Evolutionary conservation across 2,888 invertebrate genomes (phyloP).

Genomic region (Cheilosia urbana): DNA sequence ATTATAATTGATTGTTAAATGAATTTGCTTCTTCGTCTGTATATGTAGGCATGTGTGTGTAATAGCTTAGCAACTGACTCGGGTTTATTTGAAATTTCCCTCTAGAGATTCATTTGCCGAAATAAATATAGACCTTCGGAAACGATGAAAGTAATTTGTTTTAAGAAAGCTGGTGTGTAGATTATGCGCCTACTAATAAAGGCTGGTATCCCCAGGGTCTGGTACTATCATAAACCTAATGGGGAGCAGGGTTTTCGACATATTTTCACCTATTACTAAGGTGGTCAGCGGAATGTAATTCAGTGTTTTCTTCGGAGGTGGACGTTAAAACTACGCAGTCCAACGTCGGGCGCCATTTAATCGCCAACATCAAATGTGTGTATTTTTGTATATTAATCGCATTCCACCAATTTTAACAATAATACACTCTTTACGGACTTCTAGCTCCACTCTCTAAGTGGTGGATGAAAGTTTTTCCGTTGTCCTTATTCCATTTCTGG

Average conservation of each 20-base stretch:
- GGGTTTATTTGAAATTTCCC: conserved; percentile 42
- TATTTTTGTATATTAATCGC: conserved; percentile 36
- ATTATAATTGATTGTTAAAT: conserved; percentile 69
- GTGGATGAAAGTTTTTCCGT: conserved; percentile 26
- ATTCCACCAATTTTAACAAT: conserved; percentile 53
- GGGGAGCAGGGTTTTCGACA: conserved; percentile 27
- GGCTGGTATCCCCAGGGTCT: conserved; percentile 27
- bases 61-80: too few species aligned
- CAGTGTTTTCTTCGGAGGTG: neutral
- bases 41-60: neutral
- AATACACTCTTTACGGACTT: conserved; percentile 38
- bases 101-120: conserved; percentile 22
- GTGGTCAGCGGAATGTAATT: conserved; percentile 23
- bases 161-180: conserved; percentile 19
- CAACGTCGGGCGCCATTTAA: conserved; percentile 37
- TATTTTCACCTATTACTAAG: conserved; percentile 5
- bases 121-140: conserved; percentile 17
- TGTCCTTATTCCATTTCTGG: too few species aligned
- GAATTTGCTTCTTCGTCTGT: conserved; percentile 2
- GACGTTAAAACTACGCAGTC: neutral
- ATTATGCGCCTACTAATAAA: conserved; percentile 41
- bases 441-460: conserved; percentile 1
- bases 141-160: conserved; percentile 52
- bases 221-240: conserved; percentile 34
- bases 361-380: conserved; percentile 8